These are phyloP conservation scores for Chiridota heheva DNA, from an alignment of 35 echinoderm and acorn worm genomes.

Conservation along the genomic window DNA sequence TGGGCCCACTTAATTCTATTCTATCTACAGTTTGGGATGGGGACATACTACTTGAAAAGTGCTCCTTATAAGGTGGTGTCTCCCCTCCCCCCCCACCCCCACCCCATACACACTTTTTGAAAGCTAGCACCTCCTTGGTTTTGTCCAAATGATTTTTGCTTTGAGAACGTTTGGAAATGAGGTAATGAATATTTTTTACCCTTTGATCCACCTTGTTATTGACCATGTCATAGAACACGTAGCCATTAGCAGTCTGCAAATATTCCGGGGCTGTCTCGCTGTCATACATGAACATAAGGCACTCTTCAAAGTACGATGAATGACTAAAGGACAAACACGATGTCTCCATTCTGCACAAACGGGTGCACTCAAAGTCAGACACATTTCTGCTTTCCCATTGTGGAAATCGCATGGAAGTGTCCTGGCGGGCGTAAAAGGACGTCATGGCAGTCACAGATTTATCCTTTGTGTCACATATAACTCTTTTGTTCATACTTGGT, in stretches of 20 bases:
- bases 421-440: background rate
- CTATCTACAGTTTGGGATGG: too few species aligned
- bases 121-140: too few species aligned
- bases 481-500: too few species aligned
- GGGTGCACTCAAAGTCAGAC: background rate
- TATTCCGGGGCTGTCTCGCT: conserved; percentile 30
- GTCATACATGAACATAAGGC: conserved; percentile 3
- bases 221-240: conserved; percentile 12
- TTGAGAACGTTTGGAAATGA: too few species aligned
- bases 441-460: background rate
- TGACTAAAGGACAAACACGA: conserved; percentile 24
- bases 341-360: background rate
- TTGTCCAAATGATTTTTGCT: too few species aligned
- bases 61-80: too few species aligned
- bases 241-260: background rate
- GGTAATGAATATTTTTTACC: conserved; percentile 1
- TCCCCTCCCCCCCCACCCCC: too few species aligned
- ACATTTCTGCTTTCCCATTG: background rate
- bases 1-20: too few species aligned
- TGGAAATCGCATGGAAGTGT: conserved; percentile 16
- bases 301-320: conserved; percentile 18
- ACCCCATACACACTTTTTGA: too few species aligned
- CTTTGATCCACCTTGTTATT: background rate
- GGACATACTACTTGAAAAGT: too few species aligned
- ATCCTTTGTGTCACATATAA: too few species aligned